These are phyloP conservation scores for Scopus umbretta DNA, from an alignment of 2,113 vertebrate species.

Conservation along the genomic window DNA sequence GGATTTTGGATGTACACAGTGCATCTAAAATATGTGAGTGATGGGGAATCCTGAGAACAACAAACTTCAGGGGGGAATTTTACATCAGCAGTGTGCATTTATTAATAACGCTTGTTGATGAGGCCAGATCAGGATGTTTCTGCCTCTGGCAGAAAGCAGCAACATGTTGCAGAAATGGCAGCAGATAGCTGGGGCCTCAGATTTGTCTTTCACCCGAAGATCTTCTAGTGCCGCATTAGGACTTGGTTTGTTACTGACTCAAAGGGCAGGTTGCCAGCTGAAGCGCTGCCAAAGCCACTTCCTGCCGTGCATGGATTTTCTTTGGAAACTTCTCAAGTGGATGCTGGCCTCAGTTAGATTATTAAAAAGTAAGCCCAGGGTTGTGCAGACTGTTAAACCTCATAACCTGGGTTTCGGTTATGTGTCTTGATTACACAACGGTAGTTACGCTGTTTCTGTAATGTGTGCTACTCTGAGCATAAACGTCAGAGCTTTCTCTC, in stretches of 20 bases:
- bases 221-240: neutral
- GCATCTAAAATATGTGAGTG: neutral
- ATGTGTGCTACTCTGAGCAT: neutral
- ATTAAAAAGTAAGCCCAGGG: neutral
- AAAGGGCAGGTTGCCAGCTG: neutral
- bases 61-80: neutral
- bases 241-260: neutral
- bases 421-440: neutral
- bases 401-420: neutral
- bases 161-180: neutral
- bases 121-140: neutral
- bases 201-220: neutral
- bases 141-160: neutral
- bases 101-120: neutral
- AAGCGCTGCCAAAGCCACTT: slow-evolving; percentile 20
- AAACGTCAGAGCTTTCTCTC: neutral
- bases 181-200: neutral
- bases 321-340: neutral
- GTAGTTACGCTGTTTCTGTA: neutral
- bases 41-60: neutral
- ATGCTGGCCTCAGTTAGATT: neutral
- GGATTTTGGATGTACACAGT: neutral
- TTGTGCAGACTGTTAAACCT: neutral
- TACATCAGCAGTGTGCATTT: neutral
- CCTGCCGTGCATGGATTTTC: neutral